Evolutionary conservation across 2,797 vertebrate species (phyloP).

Genomic region (Malacoctenus gilli): DNA sequence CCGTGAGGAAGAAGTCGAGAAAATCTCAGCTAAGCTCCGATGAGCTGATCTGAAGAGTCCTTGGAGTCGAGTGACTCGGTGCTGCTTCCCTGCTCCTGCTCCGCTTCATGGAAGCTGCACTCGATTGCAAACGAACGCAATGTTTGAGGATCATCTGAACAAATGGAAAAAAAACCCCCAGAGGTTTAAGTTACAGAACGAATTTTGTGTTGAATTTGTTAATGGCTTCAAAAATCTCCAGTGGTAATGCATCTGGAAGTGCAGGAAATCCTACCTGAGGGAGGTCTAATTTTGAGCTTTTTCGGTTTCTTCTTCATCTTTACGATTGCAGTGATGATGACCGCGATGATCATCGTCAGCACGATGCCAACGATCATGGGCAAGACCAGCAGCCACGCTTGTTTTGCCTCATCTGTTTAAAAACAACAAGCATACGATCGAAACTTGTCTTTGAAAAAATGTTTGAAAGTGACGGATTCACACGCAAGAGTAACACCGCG

Average conservation of each 20-base stretch:
- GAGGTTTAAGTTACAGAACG: no score
- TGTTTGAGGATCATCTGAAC: conserved; percentile 66
- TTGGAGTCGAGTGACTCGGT: conserved; percentile 69
- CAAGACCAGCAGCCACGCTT: accelerated
- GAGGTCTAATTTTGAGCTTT: conserved; percentile 25
- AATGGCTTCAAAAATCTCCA: no score
- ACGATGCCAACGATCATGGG: background rate
- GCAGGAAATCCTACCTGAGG: conserved; percentile 57
- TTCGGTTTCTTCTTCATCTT: conserved; percentile 18
- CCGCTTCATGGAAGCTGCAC: conserved; percentile 86
- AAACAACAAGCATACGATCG: background rate
- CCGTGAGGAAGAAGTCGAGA: no score
- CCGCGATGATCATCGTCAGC: conserved; percentile 7
- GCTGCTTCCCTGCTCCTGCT: conserved; percentile 89
- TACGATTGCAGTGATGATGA: background rate
- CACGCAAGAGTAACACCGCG: no score
- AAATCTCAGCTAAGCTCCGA: conserved; percentile 10
- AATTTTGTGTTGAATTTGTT: no score
- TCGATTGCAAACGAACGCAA: conserved; percentile 82
- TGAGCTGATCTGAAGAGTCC: conserved; percentile 61
- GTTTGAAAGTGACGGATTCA: background rate
- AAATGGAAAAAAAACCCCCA: background rate
- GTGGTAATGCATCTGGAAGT: no score
- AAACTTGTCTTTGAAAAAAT: background rate
- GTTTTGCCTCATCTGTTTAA: background rate